These are phyloP conservation scores for Ochotona curzoniae DNA, from an alignment of 2,113 vertebrate genomes.

Conservation along the genomic window DNA sequence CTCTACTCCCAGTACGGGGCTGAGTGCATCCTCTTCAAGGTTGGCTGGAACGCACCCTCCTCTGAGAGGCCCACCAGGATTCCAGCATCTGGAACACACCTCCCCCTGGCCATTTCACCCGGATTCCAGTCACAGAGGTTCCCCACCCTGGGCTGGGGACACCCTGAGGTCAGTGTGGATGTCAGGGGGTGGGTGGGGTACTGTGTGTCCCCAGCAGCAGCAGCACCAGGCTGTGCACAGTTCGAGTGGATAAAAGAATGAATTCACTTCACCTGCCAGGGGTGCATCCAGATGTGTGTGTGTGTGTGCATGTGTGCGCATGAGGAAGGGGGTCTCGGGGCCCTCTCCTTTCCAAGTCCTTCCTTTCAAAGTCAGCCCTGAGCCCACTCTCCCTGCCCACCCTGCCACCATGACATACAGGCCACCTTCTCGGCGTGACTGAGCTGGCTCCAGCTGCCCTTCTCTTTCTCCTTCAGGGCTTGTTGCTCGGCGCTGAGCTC, in stretches of 20 bases:
- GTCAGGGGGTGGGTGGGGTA: too few species aligned
- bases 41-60: not conserved
- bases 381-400: too few species aligned
- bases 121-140: not conserved
- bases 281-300: not conserved
- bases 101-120: not conserved
- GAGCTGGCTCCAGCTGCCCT: constrained; percentile 90
- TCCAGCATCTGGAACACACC: not conserved
- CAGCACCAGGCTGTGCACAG: not conserved
- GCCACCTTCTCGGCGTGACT: constrained; percentile 90
- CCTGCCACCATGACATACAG: constrained; percentile 78
- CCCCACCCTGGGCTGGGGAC: not conserved
- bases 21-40: not conserved
- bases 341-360: not conserved
- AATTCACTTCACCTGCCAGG: not conserved
- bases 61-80: not conserved
- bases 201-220: too few species aligned
- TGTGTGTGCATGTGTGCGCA: too few species aligned
- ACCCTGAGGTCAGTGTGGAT: not conserved
- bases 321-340: not conserved
- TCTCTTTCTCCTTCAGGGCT: constrained; percentile 92
- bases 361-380: not conserved
- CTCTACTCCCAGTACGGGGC: not conserved
- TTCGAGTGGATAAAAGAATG: not conserved
- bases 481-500: constrained; percentile 82